Percentiles rank a stretch among this genome's conserved stretches.
phyloP scores from a whole-genome alignment of 2,797 vertebrate genomes.

The Gallinago solitaria region DNA sequence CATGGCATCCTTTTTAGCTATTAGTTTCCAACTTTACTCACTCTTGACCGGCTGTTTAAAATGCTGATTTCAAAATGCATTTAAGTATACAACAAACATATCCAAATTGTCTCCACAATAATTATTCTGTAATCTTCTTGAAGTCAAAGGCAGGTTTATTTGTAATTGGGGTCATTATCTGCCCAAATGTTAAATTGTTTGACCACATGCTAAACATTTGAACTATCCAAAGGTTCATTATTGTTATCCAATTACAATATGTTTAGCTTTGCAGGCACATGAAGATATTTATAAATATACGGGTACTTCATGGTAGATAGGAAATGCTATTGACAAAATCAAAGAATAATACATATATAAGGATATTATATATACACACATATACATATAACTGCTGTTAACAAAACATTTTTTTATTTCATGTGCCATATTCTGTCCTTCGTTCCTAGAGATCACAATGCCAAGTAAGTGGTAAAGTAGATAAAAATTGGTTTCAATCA shows the following conservation, averaged over 20 bases:
- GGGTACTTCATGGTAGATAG: neutral
- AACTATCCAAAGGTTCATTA: neutral
- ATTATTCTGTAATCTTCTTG: neutral
- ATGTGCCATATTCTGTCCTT: neutral
- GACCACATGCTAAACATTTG: neutral
- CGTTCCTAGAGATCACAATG: neutral
- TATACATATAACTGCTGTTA: neutral
- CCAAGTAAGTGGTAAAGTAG: neutral
- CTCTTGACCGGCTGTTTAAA: neutral
- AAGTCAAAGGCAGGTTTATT: constrained; percentile 5
- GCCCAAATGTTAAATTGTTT: neutral
- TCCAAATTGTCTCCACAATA: neutral
- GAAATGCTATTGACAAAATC: neutral
- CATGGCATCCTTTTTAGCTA: neutral
- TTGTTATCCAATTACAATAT: neutral
- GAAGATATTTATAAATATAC: neutral
- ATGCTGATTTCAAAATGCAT: neutral
- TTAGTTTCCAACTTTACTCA: neutral
- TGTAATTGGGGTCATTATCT: neutral
- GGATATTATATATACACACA: neutral
- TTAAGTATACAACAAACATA: neutral
- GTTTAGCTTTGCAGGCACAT: neutral
- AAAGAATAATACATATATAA: neutral
- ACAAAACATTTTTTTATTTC: neutral
- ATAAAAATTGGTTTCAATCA: neutral